These are phyloP conservation scores for Numenius arquata DNA, from an alignment of 2,113 vertebrate species.

Conservation along the genomic window DNA sequence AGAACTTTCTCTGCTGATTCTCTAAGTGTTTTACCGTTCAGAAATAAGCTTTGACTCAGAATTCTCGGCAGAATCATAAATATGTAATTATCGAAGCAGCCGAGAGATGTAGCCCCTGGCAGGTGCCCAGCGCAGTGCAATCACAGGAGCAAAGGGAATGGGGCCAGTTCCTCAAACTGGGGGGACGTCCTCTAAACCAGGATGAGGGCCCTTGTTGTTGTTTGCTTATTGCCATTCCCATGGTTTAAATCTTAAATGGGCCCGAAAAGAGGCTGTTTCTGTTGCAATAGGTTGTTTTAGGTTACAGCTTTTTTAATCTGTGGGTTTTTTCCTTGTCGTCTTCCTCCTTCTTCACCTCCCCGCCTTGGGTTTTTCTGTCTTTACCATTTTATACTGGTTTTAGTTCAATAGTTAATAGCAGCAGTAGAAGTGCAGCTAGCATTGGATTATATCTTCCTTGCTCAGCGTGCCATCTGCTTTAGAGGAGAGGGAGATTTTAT, in stretches of 20 bases:
- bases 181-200: background rate
- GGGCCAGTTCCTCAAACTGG: background rate
- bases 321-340: fast-evolving
- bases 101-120: slow-evolving; percentile 23
- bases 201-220: background rate
- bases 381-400: background rate
- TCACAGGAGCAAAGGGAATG: background rate
- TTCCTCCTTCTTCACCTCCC: background rate
- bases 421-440: background rate
- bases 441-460: background rate
- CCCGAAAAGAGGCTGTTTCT: background rate
- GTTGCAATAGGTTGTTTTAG: background rate
- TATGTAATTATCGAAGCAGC: slow-evolving; percentile 37
- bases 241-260: background rate
- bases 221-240: background rate
- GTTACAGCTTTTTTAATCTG: background rate
- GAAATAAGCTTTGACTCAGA: slow-evolving; percentile 47
- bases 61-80: slow-evolving; percentile 54
- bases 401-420: background rate
- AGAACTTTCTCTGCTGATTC: slow-evolving; percentile 19
- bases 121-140: background rate
- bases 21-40: background rate
- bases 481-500: background rate
- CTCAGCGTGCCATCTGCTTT: slow-evolving; percentile 12
- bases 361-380: background rate